phyloP scores from a whole-genome alignment of 2,797 vertebrate genomes.

The Enteromius paludinosus region DNA sequence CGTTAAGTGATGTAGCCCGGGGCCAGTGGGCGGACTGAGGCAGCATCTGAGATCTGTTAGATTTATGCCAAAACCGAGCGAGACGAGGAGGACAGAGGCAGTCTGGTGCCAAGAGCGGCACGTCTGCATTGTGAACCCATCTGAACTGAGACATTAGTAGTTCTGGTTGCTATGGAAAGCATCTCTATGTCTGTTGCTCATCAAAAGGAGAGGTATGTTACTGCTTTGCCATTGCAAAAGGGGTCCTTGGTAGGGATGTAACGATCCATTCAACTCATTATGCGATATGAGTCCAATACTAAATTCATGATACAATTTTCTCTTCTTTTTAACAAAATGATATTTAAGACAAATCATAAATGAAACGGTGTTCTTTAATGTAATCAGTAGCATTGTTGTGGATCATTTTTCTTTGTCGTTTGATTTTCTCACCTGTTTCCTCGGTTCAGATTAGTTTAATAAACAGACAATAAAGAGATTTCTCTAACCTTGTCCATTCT shows the following conservation, averaged over 20 bases:
- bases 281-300: no score
- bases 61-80: slow-evolving; percentile 37
- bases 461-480: neutral
- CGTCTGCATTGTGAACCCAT: slow-evolving; percentile 2
- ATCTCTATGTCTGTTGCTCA: neutral
- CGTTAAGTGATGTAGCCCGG: slow-evolving; percentile 73
- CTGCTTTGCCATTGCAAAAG: neutral
- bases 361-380: no score
- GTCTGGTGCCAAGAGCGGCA: slow-evolving; percentile 16
- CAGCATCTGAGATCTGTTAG: slow-evolving; percentile 48
- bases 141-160: slow-evolving; percentile 6
- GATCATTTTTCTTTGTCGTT: neutral
- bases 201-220: neutral
- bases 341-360: no score
- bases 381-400: neutral
- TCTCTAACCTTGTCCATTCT: neutral
- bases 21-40: slow-evolving; percentile 61
- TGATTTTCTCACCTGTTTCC: neutral
- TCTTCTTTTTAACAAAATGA: no score
- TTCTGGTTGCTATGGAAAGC: slow-evolving; percentile 1
- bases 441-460: neutral
- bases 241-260: neutral
- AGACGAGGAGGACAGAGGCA: slow-evolving; percentile 18
- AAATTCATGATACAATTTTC: no score
- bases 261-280: neutral